Percentiles rank a stretch among this genome's conserved stretches.
phyloP scores from a whole-genome alignment of 1,140 invertebrate genomes.

The Bombyx mandarina region DNA sequence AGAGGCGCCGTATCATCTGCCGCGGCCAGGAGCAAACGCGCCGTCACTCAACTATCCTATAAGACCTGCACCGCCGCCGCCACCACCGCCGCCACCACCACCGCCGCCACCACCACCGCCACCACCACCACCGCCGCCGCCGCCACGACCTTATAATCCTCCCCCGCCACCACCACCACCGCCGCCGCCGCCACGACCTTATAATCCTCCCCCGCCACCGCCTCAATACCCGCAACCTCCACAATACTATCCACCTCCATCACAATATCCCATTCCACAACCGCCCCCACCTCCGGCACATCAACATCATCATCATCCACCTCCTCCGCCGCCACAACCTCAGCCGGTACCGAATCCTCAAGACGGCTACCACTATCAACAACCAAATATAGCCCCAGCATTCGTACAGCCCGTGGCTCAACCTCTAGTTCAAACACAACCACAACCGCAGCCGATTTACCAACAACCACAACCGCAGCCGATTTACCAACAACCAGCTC shows the following conservation, averaged over 20 bases:
- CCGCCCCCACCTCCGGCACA: constrained; percentile 4
- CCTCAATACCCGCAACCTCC: constrained; percentile 1
- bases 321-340: constrained; percentile 6
- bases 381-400: constrained; percentile 3
- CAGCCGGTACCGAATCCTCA: not conserved
- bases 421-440: constrained; percentile 16
- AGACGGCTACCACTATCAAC: constrained; percentile 2
- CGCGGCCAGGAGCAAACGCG: constrained; percentile 35
- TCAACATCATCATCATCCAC: constrained; percentile 11
- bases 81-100: constrained; percentile 9
- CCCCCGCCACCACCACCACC: constrained; percentile 3
- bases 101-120: constrained; percentile 11
- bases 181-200: constrained; percentile 13
- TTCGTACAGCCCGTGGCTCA: constrained; percentile 8
- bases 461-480: constrained; percentile 12
- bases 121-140: constrained; percentile 11
- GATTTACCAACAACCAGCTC: constrained; percentile 4
- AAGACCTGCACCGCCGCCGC: constrained; percentile 14
- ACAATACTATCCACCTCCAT: constrained; percentile 4
- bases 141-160: constrained; percentile 9
- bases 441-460: constrained; percentile 17
- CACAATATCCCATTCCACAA: constrained; percentile 12
- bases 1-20: constrained; percentile 53
- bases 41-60: constrained; percentile 34
- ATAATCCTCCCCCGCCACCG: not conserved